phyloP scores from a whole-genome alignment of 2,113 vertebrate genomes.

The Phocoena sinus region DNA sequence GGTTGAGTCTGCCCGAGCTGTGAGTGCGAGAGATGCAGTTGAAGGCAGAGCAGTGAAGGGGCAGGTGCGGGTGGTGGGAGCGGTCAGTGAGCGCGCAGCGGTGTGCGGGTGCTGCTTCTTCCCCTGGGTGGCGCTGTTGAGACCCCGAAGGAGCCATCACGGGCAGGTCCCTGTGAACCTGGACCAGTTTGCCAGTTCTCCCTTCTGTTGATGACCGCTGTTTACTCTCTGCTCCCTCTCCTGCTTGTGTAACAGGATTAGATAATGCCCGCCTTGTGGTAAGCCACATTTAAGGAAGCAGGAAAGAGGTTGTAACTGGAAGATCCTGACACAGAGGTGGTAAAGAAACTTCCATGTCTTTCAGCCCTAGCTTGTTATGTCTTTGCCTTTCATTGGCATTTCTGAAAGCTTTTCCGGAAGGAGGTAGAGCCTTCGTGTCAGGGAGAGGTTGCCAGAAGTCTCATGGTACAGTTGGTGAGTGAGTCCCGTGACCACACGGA shows the following conservation, averaged over 20 bases:
- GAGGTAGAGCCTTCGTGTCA: not conserved
- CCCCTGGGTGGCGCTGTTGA: not conserved
- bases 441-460: not conserved
- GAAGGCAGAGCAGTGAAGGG: not conserved
- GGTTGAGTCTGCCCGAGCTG: not conserved
- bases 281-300: not conserved
- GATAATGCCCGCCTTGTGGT: not conserved
- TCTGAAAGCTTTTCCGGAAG: not conserved
- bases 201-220: not conserved
- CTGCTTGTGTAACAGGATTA: not conserved
- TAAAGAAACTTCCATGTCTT: not conserved
- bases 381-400: not conserved
- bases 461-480: not conserved
- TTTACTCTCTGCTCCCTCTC: not conserved
- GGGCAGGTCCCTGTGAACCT: not conserved
- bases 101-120: not conserved
- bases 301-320: not conserved
- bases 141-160: not conserved
- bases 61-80: not conserved
- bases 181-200: not conserved
- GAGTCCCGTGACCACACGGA: accelerated
- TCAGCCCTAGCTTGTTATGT: not conserved
- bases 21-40: not conserved
- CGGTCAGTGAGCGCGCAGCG: not conserved
- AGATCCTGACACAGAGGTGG: not conserved